These are phyloP conservation scores for Ciona savignyi DNA, from an alignment of 23 tunicate species.

Conservation along the genomic window DNA sequence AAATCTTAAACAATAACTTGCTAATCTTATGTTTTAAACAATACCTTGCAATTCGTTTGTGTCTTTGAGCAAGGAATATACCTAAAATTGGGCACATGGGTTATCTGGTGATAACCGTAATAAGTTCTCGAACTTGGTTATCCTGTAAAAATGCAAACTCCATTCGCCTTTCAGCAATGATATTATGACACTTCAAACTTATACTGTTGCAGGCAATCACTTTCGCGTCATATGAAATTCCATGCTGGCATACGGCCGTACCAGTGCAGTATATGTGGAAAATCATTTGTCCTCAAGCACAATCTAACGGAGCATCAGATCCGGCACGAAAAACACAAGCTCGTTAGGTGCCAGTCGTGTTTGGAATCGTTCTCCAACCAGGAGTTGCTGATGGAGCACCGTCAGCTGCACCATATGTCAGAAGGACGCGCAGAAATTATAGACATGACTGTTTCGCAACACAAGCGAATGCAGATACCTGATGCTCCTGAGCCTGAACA, in stretches of 20 bases:
- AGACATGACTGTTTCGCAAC: not conserved
- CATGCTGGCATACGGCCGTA: conserved; percentile 67
- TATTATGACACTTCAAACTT: no score
- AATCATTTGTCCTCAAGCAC: conserved; percentile 72
- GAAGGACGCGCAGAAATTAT: not conserved
- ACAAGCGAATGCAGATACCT: not conserved
- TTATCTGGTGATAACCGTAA: no score
- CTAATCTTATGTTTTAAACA: no score
- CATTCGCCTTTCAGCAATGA: no score
- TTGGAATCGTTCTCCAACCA: not conserved
- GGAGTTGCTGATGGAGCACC: not conserved
- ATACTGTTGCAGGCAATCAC: conserved; percentile 55
- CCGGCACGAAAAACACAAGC: conserved; percentile 60
- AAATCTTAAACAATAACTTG: no score
- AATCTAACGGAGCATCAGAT: conserved; percentile 61
- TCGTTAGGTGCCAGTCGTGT: conserved; percentile 11
- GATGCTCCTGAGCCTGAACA: not conserved
- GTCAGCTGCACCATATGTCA: not conserved
- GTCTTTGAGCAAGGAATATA: no score
- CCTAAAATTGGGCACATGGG: no score
- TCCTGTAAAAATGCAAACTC: no score
- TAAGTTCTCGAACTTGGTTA: no score
- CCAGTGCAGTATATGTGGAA: conserved; percentile 62
- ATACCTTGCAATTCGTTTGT: no score
- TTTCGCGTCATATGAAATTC: conserved; percentile 95